phyloP scores from a whole-genome alignment of 2,113 vertebrate genomes.

The Gobio gobio region DNA sequence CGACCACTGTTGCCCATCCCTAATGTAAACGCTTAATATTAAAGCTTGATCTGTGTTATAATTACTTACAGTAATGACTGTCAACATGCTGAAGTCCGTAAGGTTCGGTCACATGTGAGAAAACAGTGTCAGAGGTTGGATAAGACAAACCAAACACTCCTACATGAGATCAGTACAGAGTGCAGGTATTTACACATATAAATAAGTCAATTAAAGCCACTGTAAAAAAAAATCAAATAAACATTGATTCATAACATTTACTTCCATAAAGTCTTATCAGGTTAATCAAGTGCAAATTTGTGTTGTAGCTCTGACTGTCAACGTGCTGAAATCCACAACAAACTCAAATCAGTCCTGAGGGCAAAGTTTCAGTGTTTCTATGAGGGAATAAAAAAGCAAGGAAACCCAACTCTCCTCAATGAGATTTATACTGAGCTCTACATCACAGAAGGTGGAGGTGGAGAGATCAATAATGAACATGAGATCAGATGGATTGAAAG shows the following conservation, averaged over 20 bases:
- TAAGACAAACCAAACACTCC: background rate
- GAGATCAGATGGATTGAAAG: slow-evolving; percentile 23
- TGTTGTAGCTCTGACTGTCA: background rate
- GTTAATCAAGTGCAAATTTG: background rate
- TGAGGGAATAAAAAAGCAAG: slow-evolving; percentile 7
- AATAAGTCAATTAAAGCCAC: background rate
- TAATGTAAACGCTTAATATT: too few relatives aligned
- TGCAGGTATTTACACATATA: slow-evolving; percentile 1
- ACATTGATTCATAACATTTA: background rate
- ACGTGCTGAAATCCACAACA: background rate
- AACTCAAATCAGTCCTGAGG: background rate
- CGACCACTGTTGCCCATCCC: too few relatives aligned
- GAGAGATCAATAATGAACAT: slow-evolving; percentile 20
- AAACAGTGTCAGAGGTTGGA: background rate
- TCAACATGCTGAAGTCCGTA: background rate
- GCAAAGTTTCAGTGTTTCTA: slow-evolving; percentile 9
- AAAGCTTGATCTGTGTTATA: background rate
- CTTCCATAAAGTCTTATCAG: background rate
- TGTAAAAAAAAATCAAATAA: background rate
- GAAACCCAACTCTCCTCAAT: background rate
- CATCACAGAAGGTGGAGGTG: slow-evolving; percentile 24
- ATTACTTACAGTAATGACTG: background rate
- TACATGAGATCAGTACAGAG: too few relatives aligned
- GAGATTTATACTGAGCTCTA: slow-evolving; percentile 25
- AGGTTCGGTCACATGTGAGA: background rate